Percentiles rank a stretch among this genome's conserved stretches.
These are phyloP conservation scores for Nasua narica DNA, from an alignment of 2,797 vertebrate genomes.

Conservation along the genomic window DNA sequence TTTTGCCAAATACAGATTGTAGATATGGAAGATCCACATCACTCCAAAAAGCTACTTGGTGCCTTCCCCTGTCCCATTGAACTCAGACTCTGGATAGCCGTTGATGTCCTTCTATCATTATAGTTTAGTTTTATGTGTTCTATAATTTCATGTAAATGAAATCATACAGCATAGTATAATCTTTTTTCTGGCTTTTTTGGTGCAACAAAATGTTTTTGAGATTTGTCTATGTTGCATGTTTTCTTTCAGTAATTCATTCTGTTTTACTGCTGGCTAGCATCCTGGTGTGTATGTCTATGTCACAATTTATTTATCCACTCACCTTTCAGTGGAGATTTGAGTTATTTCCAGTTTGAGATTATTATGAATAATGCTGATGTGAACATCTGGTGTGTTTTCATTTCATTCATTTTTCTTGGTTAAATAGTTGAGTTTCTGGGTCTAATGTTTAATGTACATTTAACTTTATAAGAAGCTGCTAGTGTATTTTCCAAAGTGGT, in stretches of 20 bases:
- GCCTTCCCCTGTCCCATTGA: neutral
- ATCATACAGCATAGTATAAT: neutral
- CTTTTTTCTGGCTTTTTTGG: neutral
- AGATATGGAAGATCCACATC: neutral
- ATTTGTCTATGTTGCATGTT: neutral
- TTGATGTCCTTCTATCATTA: neutral
- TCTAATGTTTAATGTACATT: neutral
- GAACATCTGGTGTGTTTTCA: constrained; percentile 3
- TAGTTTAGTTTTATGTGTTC: neutral
- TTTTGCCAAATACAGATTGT: neutral
- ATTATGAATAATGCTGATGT: neutral
- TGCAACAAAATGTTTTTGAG: neutral
- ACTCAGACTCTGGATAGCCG: neutral
- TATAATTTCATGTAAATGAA: neutral
- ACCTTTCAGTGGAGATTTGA: neutral
- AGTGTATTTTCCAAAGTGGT: neutral
- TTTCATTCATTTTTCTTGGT: constrained; percentile 30
- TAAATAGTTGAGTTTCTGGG: neutral
- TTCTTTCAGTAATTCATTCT: neutral
- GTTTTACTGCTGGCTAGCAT: neutral
- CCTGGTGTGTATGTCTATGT: neutral
- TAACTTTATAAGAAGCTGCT: neutral
- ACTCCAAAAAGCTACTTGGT: neutral
- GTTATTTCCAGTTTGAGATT: neutral
- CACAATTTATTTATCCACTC: neutral